A percentile compares a stretch with the other conserved stretches of the same genome.
Conservation (phyloP, 2,113 vertebrate genomes). For the Todiramphus saurophagus region DNA sequence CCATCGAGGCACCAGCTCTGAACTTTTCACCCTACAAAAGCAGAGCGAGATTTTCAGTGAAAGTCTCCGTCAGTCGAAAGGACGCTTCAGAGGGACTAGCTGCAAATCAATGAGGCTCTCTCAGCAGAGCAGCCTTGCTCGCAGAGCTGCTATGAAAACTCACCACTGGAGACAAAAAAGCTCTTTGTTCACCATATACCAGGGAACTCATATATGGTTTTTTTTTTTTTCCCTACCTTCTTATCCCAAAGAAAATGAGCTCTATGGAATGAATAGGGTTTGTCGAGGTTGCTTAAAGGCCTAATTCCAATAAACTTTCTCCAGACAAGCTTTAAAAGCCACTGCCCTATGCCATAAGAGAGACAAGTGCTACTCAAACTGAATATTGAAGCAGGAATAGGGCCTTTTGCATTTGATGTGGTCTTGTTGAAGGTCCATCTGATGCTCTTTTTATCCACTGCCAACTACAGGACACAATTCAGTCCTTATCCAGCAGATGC, state of each 20-base stretch:
- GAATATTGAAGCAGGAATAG: accelerated
- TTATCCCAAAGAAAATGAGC: constrained; percentile 12
- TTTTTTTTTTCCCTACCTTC: not conserved
- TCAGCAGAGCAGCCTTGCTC: constrained; percentile 12
- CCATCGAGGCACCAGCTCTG: not conserved
- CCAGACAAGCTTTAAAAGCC: not conserved
- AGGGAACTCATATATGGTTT: not conserved
- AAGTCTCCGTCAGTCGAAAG: accelerated
- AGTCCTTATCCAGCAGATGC: not conserved
- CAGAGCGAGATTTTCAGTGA: not conserved
- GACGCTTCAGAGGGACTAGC: not conserved
- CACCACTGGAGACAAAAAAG: constrained; percentile 12
- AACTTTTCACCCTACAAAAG: not conserved
- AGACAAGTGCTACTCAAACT: not conserved
- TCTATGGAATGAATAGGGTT: not conserved
- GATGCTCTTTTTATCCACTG: not conserved
- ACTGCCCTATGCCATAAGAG: not conserved
- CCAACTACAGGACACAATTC: not conserved
- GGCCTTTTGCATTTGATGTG: not conserved
- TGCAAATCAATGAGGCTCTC: constrained; percentile 24
- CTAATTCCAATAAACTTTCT: not conserved
- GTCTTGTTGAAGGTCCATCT: not conserved
- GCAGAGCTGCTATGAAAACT: not conserved
- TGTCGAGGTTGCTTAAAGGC: not conserved
- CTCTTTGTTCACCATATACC: constrained; percentile 41